Base-by-base conservation (phyloP, 2,888 invertebrate species). In the Euplexia lucipara region DNA sequence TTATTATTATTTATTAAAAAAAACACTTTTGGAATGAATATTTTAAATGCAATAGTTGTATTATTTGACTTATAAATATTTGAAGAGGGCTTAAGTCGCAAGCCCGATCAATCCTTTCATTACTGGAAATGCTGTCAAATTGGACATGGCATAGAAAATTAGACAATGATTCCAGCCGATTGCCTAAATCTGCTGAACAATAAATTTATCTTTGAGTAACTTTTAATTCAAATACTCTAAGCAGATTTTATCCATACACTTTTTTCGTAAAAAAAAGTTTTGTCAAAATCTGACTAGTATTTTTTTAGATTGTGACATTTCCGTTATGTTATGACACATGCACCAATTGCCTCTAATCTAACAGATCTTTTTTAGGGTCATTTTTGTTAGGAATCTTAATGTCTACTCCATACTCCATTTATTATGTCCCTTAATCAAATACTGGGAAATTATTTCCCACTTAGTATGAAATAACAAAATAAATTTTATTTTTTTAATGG, bases 201-300 rank as follows among this genome's bases (percentile, higher is more conserved):
- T n/a, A n/a, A n/a, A 44, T 34, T 45, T 34, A 1, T n/a, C 10
- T 16, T 39, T 34, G 20, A 18, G 14, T 42, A 44, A 10, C 6
- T 44, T 37, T 16, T 32, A 45, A 30, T 34, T 12, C 2, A 66
- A 73, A 56, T 39, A 73, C 58, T 1, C 37, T 18, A 12, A 42
- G 35, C 78, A 78, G 54, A 54, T 34, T 49, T 44, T 22, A 57
- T 56, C 73, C 12, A 57, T 58, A 47, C 45, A 81, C 79, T 76
- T 69, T 81, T 80, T 80, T 80, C 82, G 9, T 79, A 18, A 80
- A 81, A 80, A 79, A 80, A 73, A 73, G 68, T 69, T 66, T 59
- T 58, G 79, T 80, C 79, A 70, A 60, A 53, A 48, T 59, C 63
- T 8, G 64, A 51, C 58, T 53, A 6, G 42, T 65, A 74, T 53